Conservation (phyloP, 2,888 invertebrate genomes). For the Aquatica leii region DNA sequence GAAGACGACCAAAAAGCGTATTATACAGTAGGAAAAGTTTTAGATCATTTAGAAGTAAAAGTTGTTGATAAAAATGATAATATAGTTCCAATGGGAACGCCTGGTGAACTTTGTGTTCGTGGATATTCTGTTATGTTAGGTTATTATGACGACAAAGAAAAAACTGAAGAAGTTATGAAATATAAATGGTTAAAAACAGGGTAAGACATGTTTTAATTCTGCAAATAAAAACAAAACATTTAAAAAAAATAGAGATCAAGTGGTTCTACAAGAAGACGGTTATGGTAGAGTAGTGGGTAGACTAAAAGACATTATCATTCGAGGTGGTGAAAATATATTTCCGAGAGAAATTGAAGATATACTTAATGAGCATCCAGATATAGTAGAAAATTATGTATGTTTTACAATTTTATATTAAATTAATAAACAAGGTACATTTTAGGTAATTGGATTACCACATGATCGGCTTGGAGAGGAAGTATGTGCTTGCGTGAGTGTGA, state of each 20-base stretch:
- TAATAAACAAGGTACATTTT: conserved; percentile 33
- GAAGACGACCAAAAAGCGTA: conserved; percentile 61
- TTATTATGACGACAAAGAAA: conserved; percentile 82
- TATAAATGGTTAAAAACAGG: conserved; percentile 84
- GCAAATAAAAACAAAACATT: too few species aligned
- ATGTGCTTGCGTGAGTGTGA: conserved; percentile 71
- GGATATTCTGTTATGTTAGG: conserved; percentile 82
- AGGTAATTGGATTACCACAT: conserved; percentile 79
- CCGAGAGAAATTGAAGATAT: conserved; percentile 84
- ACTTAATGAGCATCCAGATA: conserved; percentile 74
- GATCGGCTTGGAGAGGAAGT: conserved; percentile 81
- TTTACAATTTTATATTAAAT: conserved; percentile 51
- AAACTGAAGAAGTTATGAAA: conserved; percentile 73
- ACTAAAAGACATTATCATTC: conserved; percentile 79
- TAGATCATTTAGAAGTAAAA: conserved; percentile 68
- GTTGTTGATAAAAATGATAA: conserved; percentile 71
- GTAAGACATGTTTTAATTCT: conserved; percentile 57
- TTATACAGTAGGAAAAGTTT: conserved; percentile 65
- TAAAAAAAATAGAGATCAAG: conserved; percentile 68
- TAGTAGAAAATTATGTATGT: conserved; percentile 72
- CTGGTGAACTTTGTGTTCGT: conserved; percentile 79
- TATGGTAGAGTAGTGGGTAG: conserved; percentile 77
- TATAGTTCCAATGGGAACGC: conserved; percentile 72
- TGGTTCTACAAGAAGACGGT: conserved; percentile 72
- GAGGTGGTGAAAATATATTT: conserved; percentile 86